Base-by-base conservation (phyloP, 2,888 invertebrate genomes). In the Celastrina argiolus region DNA sequence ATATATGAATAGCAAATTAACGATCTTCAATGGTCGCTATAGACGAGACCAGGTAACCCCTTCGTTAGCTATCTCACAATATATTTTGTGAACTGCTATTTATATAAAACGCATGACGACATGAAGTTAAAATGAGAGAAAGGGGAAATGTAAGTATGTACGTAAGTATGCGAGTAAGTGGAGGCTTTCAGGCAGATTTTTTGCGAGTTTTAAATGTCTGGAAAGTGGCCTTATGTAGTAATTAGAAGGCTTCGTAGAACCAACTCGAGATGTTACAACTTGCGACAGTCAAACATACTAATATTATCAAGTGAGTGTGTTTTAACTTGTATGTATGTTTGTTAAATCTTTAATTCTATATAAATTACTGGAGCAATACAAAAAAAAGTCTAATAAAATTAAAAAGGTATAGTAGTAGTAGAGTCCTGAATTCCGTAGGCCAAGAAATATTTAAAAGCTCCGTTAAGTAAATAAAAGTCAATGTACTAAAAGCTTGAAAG, bases 161-260 rank as follows among this genome's bases (percentile, higher is more conserved):
- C n/a, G 16, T 42, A n/a, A 41, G 41, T 42, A 14, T 22, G 51
- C 22, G 51, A 51, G 51, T 51, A 51, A 51, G 8, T 7, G 51
- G 51, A 22, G 51, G 51, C 51, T 51, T 51, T 51, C 51, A 51
- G 51, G 12, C 51, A 22, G 22, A 51, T 22, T 51, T 51, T 51
- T 51, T 22, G 51, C 22, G 51, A 51, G 51, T 51, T 45, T 45
- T 5, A 51, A 51, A 22, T 51, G 51, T 22, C 51, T 10, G 22
- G 12, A 22, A 26, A 26, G 22, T 22, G 51, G 51, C 51, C 51
- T 51, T 22, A 51, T 22, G 22, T 26, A 10, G 51, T 22, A 51
- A 51, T 22, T 51, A 45, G n/a, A n/a, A 16, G 51, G 18, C 3
- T 12, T 22, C 16, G 8, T 3, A 10, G 22, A 3, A 10, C 10